A percentile compares a stretch with the other conserved stretches of the same genome.
These are phyloP conservation scores for Mamestra configurata DNA, from an alignment of 1,140 invertebrate species.

Conservation along the genomic window DNA sequence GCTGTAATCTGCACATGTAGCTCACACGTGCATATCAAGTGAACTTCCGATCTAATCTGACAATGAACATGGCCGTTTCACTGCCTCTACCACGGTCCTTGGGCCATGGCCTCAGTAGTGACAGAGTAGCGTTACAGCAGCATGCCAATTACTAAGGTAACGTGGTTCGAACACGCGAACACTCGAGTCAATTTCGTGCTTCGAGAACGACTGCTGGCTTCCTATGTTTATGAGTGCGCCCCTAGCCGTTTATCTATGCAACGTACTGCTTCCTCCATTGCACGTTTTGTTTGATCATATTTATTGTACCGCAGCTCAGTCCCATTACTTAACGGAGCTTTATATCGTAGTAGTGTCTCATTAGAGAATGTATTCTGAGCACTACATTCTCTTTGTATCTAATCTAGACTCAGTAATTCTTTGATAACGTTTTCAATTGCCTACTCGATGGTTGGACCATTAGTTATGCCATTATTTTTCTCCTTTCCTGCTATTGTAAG, in stretches of 20 bases:
- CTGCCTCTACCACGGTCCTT: slow-evolving; percentile 14
- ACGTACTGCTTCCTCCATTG: slow-evolving; percentile 80
- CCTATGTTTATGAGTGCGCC: slow-evolving; percentile 74
- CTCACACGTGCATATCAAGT: slow-evolving; percentile 7
- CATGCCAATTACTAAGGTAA: slow-evolving; percentile 82
- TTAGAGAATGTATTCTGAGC: slow-evolving; percentile 73
- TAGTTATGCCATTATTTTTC: slow-evolving; percentile 46
- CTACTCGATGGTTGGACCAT: slow-evolving; percentile 41
- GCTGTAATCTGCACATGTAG: slow-evolving; percentile 6
- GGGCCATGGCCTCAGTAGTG: slow-evolving; percentile 34
- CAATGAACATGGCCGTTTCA: slow-evolving; percentile 29
- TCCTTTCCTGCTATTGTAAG: slow-evolving; percentile 40
- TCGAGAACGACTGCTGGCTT: slow-evolving; percentile 67
- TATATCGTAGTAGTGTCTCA: slow-evolving; percentile 71
- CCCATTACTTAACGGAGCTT: slow-evolving; percentile 75
- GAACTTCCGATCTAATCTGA: slow-evolving; percentile 26
- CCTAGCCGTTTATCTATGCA: slow-evolving; percentile 79
- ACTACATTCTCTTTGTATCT: slow-evolving; percentile 69
- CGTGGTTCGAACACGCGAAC: slow-evolving; percentile 76
- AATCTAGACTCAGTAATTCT: slow-evolving; percentile 66
- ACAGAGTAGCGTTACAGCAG: slow-evolving; percentile 53
- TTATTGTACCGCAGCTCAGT: slow-evolving; percentile 70
- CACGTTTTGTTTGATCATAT: slow-evolving; percentile 84
- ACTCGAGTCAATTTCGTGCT: slow-evolving; percentile 76
- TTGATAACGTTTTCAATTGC: slow-evolving; percentile 70